A percentile compares a stretch with the other conserved stretches of the same genome.
phyloP scores from a whole-genome alignment of 2,888 invertebrate genomes.

The Carterocephalus palaemon region DNA sequence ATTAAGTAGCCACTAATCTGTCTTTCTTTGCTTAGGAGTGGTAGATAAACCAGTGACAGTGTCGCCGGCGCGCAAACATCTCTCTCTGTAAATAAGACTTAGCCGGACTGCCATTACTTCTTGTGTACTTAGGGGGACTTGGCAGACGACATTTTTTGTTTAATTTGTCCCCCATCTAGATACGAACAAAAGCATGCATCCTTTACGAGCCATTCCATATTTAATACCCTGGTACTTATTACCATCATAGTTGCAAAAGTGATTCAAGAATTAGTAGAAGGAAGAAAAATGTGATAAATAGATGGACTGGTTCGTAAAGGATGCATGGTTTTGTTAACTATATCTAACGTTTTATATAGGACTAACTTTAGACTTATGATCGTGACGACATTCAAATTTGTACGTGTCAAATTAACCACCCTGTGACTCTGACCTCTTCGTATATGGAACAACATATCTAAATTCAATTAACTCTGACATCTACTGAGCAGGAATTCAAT shows the following conservation, averaged over 20 bases:
- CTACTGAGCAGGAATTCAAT: constrained; percentile 23
- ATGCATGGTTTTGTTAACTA: too few relatives aligned
- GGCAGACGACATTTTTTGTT: neutral
- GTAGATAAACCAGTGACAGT: constrained; percentile 16
- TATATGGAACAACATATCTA: constrained; percentile 18
- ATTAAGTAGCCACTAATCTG: constrained; percentile 17
- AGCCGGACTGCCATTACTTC: constrained; percentile 7
- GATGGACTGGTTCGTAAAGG: too few relatives aligned
- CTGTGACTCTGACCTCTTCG: constrained; percentile 8
- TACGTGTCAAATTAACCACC: constrained; percentile 6
- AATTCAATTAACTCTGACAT: constrained; percentile 24
- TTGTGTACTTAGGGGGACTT: constrained; percentile 4
- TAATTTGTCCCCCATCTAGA: neutral
- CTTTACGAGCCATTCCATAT: too few relatives aligned
- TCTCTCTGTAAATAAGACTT: constrained; percentile 13
- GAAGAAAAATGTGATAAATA: too few relatives aligned
- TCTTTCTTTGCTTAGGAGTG: constrained; percentile 19
- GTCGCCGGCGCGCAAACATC: constrained; percentile 19
- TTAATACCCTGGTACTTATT: too few relatives aligned
- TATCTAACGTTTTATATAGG: too few relatives aligned
- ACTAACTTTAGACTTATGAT: neutral
- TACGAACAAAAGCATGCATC: too few relatives aligned
- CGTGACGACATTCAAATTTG: neutral
- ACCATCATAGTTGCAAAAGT: too few relatives aligned
- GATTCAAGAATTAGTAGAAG: too few relatives aligned